A percentile compares a stretch with the other conserved stretches of the same genome.
phyloP scores from a whole-genome alignment of 92 coral and sea anemone genomes.

The Palythoa grandiflora region DNA sequence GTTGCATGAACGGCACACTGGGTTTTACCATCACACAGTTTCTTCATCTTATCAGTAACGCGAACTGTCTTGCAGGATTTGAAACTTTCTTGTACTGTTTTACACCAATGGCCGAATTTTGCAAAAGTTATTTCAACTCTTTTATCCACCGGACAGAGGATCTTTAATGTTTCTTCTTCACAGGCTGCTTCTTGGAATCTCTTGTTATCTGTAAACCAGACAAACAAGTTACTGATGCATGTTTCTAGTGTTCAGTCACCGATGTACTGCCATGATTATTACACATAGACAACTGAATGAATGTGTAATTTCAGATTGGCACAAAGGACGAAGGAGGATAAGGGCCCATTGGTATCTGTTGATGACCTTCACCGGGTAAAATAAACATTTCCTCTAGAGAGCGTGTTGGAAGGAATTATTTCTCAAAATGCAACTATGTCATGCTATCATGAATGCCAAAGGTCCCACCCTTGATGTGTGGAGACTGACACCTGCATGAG shows the following conservation, averaged over 20 bases:
- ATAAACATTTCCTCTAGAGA: too few relatives aligned
- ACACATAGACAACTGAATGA: not conserved
- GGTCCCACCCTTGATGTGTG: too few relatives aligned
- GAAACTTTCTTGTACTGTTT: not conserved
- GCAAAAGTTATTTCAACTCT: conserved; percentile 6
- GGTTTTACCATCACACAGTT: conserved; percentile 3
- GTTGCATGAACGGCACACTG: not conserved
- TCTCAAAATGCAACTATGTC: too few relatives aligned
- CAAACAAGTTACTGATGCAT: not conserved
- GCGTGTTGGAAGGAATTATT: too few relatives aligned
- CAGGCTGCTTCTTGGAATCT: conserved; percentile 1
- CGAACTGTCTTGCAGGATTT: not conserved
- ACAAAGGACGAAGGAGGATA: too few relatives aligned
- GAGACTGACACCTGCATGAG: too few relatives aligned
- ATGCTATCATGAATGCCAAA: too few relatives aligned
- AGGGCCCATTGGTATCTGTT: too few relatives aligned
- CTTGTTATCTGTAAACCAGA: conserved; percentile 1
- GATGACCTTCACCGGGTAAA: too few relatives aligned
- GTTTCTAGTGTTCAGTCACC: not conserved
- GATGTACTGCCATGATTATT: not conserved
- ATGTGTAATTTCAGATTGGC: too few relatives aligned
- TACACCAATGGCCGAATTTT: not conserved
- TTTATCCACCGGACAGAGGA: conserved; percentile 1
- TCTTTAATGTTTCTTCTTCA: conserved; percentile 9
- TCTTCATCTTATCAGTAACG: conserved; percentile 5